These are phyloP conservation scores for Julus scanicus DNA, from an alignment of 2,888 invertebrate species.

Conservation along the genomic window DNA sequence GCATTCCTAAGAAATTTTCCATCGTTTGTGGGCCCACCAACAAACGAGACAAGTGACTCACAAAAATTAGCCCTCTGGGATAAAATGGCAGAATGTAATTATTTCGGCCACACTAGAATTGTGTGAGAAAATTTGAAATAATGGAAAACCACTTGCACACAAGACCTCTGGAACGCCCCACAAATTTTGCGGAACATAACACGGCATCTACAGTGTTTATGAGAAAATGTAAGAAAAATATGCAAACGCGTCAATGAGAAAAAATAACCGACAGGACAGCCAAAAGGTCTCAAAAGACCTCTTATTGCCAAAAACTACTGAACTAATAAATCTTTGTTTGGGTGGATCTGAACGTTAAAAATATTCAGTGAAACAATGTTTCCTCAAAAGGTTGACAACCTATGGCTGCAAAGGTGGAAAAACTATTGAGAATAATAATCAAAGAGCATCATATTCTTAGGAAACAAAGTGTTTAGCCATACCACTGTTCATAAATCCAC, in stretches of 20 bases:
- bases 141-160: neutral
- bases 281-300: too few relatives aligned
- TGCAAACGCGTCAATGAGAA: too few relatives aligned
- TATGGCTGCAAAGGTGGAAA: neutral
- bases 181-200: neutral
- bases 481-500: neutral
- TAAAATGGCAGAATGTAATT: too few relatives aligned
- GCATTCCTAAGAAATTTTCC: too few relatives aligned
- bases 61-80: too few relatives aligned
- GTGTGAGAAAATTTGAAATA: neutral
- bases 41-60: too few relatives aligned
- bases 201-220: neutral
- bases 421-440: neutral
- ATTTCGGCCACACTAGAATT: too few relatives aligned
- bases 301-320: too few relatives aligned
- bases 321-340: neutral
- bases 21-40: too few relatives aligned
- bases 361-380: neutral
- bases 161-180: neutral
- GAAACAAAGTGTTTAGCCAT: neutral
- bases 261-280: too few relatives aligned
- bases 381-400: neutral
- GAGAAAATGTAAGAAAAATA: neutral
- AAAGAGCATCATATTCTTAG: neutral
- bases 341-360: neutral